These are phyloP conservation scores for Drosophila mayri DNA, from an alignment of 1,140 invertebrate genomes.

Conservation along the genomic window DNA sequence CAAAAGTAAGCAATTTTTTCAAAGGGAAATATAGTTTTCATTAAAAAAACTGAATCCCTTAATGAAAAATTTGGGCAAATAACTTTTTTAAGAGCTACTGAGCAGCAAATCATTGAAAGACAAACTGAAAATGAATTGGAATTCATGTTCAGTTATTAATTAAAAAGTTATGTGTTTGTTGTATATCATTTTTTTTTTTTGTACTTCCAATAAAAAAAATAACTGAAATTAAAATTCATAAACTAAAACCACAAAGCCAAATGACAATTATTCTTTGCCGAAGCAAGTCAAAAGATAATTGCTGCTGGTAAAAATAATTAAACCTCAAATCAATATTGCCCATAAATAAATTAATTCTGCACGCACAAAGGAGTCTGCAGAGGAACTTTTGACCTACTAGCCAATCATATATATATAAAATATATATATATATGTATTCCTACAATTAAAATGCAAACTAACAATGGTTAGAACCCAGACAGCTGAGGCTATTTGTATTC, in stretches of 20 bases:
- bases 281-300: conserved; percentile 34
- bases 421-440: conserved; percentile 1
- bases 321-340: conserved; percentile 36
- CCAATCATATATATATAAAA: not conserved
- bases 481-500: conserved; percentile 20
- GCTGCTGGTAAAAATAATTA: conserved; percentile 30
- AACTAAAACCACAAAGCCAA: conserved; percentile 30
- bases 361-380: conserved; percentile 11
- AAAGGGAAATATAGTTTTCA: not conserved
- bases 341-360: conserved; percentile 22
- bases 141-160: conserved; percentile 17
- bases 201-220: not conserved
- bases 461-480: not conserved
- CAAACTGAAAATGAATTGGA: conserved; percentile 1
- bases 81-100: not conserved
- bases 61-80: not conserved
- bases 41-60: not conserved
- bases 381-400: conserved; percentile 26
- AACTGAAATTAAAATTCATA: conserved; percentile 22
- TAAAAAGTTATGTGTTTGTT: conserved; percentile 10
- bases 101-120: not conserved
- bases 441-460: conserved; percentile 31
- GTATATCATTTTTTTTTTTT: not conserved
- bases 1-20: conserved; percentile 47
- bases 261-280: conserved; percentile 28